These are phyloP conservation scores for Pseudomugil tenellus DNA, from an alignment of 2,797 vertebrate genomes.

Conservation along the genomic window DNA sequence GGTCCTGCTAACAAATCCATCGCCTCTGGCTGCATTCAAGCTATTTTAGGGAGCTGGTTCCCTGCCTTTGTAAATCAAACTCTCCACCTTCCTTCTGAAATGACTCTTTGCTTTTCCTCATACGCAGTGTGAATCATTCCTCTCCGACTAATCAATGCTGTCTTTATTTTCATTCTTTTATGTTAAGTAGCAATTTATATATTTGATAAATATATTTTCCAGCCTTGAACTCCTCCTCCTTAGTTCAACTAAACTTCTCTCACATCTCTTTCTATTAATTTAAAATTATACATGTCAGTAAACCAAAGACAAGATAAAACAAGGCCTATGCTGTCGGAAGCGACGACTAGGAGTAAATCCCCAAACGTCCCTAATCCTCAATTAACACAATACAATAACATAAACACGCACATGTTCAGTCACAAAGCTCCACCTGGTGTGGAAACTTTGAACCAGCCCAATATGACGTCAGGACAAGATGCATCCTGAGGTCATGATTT, in stretches of 20 bases:
- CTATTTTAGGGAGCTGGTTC: slow-evolving; percentile 1
- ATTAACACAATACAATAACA: no score
- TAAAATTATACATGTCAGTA: no score
- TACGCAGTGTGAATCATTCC: not conserved
- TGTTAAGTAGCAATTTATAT: not conserved
- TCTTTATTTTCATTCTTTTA: not conserved
- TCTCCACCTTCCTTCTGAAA: not conserved
- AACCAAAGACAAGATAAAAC: no score
- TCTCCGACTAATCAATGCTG: not conserved
- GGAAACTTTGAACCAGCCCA: no score
- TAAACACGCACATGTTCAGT: no score
- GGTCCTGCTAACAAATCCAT: not conserved
- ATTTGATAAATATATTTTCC: not conserved
- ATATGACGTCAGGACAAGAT: no score
- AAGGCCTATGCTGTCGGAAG: no score
- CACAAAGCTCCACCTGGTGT: no score
- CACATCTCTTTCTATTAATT: not conserved
- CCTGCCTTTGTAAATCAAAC: not conserved
- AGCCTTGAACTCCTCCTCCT: not conserved
- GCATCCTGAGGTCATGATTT: no score
- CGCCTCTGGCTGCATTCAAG: slow-evolving; percentile 14
- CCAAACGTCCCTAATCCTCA: no score
- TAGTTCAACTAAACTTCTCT: not conserved
- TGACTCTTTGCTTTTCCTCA: not conserved
- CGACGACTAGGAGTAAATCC: no score